These are phyloP conservation scores for Cottus gobio DNA, from an alignment of 2,113 vertebrate genomes.

Conservation along the genomic window DNA sequence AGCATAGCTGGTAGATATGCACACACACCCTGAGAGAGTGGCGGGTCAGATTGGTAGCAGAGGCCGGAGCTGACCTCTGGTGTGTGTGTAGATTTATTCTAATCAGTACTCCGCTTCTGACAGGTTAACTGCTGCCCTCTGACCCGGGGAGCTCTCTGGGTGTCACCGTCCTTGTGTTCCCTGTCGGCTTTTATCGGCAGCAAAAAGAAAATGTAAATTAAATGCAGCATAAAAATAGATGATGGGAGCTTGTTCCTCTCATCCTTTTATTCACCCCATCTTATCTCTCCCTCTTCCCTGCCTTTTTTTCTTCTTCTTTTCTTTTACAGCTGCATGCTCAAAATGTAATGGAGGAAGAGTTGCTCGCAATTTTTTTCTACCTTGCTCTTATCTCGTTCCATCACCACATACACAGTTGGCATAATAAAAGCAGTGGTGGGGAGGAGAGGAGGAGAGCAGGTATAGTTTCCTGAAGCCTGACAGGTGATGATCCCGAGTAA, in stretches of 20 bases:
- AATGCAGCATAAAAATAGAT: constrained; percentile 87
- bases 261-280: constrained; percentile 67
- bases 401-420: constrained; percentile 22
- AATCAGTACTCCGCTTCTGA: constrained; percentile 87
- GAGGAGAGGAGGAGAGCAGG: constrained; percentile 33
- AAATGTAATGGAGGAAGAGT: constrained; percentile 46
- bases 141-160: constrained; percentile 76
- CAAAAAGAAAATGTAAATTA: constrained; percentile 87
- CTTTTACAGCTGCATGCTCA: constrained; percentile 50
- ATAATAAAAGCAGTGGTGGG: constrained; percentile 19
- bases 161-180: constrained; percentile 86
- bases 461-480: constrained; percentile 36
- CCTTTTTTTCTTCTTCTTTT: constrained; percentile 12
- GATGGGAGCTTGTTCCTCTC: constrained; percentile 85
- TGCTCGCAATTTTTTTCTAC: constrained; percentile 9
- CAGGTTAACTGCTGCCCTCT: constrained; percentile 85
- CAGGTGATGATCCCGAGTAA: constrained; percentile 24
- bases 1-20: constrained; percentile 10
- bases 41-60: constrained; percentile 76
- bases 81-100: constrained; percentile 88
- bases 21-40: constrained; percentile 52
- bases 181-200: constrained; percentile 85
- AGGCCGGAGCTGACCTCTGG: constrained; percentile 82
- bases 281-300: constrained; percentile 40
- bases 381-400: constrained; percentile 15